These are phyloP conservation scores for Melieria crassipennis DNA, from an alignment of 2,888 invertebrate species.

Conservation along the genomic window DNA sequence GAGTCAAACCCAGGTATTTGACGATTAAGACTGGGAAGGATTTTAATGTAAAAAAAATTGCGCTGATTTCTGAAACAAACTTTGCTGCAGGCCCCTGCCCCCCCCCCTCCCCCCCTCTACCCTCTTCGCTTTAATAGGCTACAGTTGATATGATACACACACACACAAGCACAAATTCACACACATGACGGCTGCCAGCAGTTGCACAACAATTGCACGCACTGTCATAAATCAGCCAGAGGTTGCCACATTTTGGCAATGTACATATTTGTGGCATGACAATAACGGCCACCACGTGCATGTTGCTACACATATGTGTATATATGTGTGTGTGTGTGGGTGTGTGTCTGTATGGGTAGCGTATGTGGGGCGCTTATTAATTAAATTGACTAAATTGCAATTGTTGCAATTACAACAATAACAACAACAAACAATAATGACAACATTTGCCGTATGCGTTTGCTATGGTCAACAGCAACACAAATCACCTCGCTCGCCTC, in stretches of 20 bases:
- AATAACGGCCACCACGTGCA: background rate
- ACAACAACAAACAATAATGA: slow-evolving; percentile 16
- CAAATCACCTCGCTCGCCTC: too few relatives aligned
- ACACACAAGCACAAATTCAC: background rate
- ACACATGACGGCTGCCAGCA: background rate
- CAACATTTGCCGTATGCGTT: background rate
- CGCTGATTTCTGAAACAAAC: too few relatives aligned
- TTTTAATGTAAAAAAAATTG: too few relatives aligned
- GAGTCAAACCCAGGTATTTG: too few relatives aligned
- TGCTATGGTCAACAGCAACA: too few relatives aligned
- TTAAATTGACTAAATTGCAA: slow-evolving; percentile 50
- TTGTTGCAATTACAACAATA: slow-evolving; percentile 40
- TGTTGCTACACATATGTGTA: background rate
- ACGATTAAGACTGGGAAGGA: too few relatives aligned
- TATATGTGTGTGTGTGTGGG: slow-evolving; percentile 8
- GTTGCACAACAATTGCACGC: background rate
- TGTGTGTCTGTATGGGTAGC: too few relatives aligned
- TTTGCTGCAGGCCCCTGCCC: too few relatives aligned
- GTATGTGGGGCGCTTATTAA: slow-evolving; percentile 42
- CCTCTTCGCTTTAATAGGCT: background rate
- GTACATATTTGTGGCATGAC: too few relatives aligned
- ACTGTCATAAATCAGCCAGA: too few relatives aligned
- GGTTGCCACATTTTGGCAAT: too few relatives aligned
- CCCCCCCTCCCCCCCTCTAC: too few relatives aligned
- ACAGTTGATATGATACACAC: background rate